A percentile compares a stretch with the other conserved stretches of the same genome.
These are phyloP conservation scores for Hydrolagus affinis DNA, from an alignment of 2,113 vertebrate genomes.

Conservation along the genomic window DNA sequence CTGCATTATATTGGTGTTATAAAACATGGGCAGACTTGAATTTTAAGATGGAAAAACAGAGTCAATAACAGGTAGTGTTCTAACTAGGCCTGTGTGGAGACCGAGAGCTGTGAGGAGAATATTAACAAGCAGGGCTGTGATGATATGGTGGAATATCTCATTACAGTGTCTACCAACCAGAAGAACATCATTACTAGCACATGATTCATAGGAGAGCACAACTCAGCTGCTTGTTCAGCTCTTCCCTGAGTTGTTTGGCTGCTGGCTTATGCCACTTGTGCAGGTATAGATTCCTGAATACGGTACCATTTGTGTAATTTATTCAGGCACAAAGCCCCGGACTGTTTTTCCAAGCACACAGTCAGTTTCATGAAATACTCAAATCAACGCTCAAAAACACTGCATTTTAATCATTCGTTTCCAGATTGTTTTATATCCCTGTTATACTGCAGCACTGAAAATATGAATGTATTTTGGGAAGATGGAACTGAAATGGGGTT, in stretches of 20 bases:
- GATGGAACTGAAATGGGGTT: background rate
- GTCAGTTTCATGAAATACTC: background rate
- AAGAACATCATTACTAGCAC: background rate
- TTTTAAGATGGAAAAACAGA: too few species aligned
- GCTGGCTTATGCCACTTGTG: background rate
- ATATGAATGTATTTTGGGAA: background rate
- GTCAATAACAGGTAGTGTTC: too few species aligned
- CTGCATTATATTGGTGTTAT: too few species aligned
- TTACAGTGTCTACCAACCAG: background rate
- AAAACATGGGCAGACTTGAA: too few species aligned
- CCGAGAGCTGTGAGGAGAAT: too few species aligned
- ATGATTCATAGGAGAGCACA: background rate
- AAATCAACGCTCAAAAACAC: background rate
- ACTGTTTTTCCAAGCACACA: background rate
- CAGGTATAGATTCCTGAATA: background rate
- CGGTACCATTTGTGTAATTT: conserved; percentile 2
- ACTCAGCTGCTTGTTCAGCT: background rate
- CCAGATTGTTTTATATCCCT: background rate
- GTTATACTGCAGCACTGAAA: background rate
- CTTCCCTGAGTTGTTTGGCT: background rate
- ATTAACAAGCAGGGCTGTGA: too few species aligned
- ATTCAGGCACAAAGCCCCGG: too few species aligned
- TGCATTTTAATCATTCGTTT: background rate
- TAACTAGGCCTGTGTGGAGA: too few species aligned
- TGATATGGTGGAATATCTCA: background rate